These are phyloP conservation scores for Caerostris extrusa DNA, from an alignment of 1,140 invertebrate genomes.

Conservation along the genomic window DNA sequence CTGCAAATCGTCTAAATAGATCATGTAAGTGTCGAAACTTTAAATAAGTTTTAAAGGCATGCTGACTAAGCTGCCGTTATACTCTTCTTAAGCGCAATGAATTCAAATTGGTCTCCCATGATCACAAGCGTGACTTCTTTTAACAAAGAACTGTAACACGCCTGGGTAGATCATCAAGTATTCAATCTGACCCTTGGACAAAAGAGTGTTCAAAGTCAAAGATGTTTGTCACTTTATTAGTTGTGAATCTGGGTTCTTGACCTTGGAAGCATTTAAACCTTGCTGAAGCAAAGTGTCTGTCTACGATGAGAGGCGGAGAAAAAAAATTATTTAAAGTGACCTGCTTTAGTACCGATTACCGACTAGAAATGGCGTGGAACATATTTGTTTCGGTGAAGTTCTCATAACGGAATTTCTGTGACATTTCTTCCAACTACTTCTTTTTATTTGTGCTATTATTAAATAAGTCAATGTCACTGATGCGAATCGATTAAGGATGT, in stretches of 20 bases:
- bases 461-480: slow-evolving; percentile 62
- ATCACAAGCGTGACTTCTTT: neutral
- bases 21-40: neutral
- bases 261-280: slow-evolving; percentile 58
- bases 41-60: neutral
- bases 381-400: slow-evolving; percentile 1
- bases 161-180: slow-evolving; percentile 23
- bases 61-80: neutral
- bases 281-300: neutral
- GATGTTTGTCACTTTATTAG: slow-evolving; percentile 42
- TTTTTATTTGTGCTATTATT: neutral
- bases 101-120: neutral
- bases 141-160: slow-evolving; percentile 12
- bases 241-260: slow-evolving; percentile 49
- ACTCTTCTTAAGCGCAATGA: neutral
- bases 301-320: neutral
- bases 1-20: neutral
- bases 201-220: slow-evolving; percentile 50
- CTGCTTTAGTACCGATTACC: slow-evolving; percentile 4
- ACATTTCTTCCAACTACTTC: neutral
- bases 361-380: slow-evolving; percentile 52
- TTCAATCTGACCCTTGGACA: neutral
- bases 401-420: slow-evolving; percentile 6
- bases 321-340: slow-evolving; percentile 46
- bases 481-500: slow-evolving; percentile 53